phyloP scores from a whole-genome alignment of 2,888 invertebrate genomes.

The Polyommatus icarus region DNA sequence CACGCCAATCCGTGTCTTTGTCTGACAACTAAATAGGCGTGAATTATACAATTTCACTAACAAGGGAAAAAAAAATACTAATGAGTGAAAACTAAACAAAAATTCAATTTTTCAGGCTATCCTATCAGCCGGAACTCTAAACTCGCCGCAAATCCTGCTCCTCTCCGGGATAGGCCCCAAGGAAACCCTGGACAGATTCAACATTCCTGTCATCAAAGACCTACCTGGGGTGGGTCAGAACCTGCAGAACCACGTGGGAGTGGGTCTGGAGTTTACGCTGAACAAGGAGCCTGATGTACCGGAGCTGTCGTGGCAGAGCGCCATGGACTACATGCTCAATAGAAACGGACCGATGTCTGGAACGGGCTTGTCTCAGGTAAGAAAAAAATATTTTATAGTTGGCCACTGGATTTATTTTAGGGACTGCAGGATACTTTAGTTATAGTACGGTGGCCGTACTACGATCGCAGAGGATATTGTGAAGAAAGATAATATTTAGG shows the following conservation, averaged over 20 bases:
- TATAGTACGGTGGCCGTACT: too few relatives aligned
- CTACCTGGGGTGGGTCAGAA: slow-evolving; percentile 86
- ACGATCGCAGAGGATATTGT: too few relatives aligned
- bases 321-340: slow-evolving; percentile 81
- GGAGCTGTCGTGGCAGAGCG: slow-evolving; percentile 82
- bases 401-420: too few relatives aligned
- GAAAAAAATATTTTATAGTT: too few relatives aligned
- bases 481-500: too few relatives aligned
- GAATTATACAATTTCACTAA: too few relatives aligned
- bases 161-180: slow-evolving; percentile 85
- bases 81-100: too few relatives aligned
- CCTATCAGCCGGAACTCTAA: slow-evolving; percentile 82
- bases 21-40: too few relatives aligned
- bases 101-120: slow-evolving; percentile 62
- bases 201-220: slow-evolving; percentile 81
- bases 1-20: too few relatives aligned
- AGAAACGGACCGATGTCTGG: slow-evolving; percentile 82
- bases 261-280: slow-evolving; percentile 78
- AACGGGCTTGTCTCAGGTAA: slow-evolving; percentile 84
- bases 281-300: slow-evolving; percentile 72
- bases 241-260: slow-evolving; percentile 85
- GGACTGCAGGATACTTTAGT: too few relatives aligned
- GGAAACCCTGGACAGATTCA: slow-evolving; percentile 78
- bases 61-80: too few relatives aligned
- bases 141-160: slow-evolving; percentile 84